Conservation (phyloP, 2,113 vertebrate species). For the Oreochromis spilurus region DNA sequence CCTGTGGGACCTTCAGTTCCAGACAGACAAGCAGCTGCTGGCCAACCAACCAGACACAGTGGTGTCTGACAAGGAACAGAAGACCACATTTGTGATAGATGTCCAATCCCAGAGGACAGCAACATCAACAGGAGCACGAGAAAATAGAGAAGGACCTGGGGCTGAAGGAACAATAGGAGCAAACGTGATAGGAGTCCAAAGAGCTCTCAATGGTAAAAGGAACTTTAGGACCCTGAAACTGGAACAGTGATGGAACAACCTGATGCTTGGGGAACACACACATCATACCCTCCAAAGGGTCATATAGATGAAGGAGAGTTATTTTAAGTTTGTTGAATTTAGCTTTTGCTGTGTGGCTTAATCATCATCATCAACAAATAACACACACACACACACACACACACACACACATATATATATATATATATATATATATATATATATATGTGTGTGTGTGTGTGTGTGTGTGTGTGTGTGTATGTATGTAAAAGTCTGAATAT, state of each 20-base stretch:
- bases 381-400: neutral
- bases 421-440: neutral
- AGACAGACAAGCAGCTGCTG: neutral
- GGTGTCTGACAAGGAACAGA: neutral
- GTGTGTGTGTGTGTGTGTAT: no score
- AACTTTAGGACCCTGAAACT: neutral
- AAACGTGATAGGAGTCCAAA: neutral
- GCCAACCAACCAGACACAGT: neutral
- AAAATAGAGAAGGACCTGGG: neutral
- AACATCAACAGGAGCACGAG: neutral
- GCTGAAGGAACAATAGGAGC: neutral
- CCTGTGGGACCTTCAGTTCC: neutral
- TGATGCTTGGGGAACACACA: neutral
- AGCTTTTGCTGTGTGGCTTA: neutral
- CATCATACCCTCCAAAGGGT: neutral
- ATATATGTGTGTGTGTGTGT: accelerated
- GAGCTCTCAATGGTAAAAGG: neutral
- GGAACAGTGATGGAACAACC: neutral
- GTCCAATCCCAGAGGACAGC: neutral
- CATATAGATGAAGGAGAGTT: neutral
- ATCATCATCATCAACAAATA: neutral
- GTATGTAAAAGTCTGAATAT: no score
- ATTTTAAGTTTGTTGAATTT: neutral
- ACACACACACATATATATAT: accelerated
- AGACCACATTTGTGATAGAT: neutral